Conservation (phyloP, 2,797 vertebrate genomes). For the Malacoraja senta region DNA sequence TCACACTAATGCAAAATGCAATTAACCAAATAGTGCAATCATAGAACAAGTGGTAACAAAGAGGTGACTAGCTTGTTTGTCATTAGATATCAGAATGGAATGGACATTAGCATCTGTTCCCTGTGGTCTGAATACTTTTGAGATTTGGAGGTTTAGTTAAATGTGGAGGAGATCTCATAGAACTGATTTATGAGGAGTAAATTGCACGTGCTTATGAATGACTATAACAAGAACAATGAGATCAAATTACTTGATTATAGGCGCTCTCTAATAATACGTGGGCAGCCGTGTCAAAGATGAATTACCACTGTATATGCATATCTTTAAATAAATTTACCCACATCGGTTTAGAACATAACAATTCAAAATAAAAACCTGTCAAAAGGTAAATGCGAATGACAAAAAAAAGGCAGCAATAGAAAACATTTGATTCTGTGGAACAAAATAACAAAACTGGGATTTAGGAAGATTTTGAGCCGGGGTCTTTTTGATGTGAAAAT, state of each 20-base stretch:
- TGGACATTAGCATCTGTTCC: background rate
- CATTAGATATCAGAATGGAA: background rate
- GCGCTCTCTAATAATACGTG: background rate
- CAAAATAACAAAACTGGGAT: background rate
- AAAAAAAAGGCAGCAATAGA: background rate
- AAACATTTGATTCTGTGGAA: background rate
- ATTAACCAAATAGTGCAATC: background rate
- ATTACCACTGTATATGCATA: background rate
- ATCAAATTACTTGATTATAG: background rate
- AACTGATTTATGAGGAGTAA: background rate
- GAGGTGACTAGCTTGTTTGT: background rate
- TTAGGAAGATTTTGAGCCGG: background rate
- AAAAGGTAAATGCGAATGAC: background rate
- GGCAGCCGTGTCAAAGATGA: background rate
- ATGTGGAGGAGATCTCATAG: background rate
- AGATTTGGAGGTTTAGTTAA: background rate
- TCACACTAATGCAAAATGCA: background rate
- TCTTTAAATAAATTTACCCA: background rate
- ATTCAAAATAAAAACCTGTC: background rate
- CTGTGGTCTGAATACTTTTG: background rate
- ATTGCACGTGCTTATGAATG: background rate
- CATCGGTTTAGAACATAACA: background rate
- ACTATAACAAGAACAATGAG: background rate
- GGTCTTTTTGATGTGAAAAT: background rate
- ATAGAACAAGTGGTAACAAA: background rate